These are phyloP conservation scores for Diceros bicornis DNA, from an alignment of 2,797 vertebrate species.

Conservation along the genomic window DNA sequence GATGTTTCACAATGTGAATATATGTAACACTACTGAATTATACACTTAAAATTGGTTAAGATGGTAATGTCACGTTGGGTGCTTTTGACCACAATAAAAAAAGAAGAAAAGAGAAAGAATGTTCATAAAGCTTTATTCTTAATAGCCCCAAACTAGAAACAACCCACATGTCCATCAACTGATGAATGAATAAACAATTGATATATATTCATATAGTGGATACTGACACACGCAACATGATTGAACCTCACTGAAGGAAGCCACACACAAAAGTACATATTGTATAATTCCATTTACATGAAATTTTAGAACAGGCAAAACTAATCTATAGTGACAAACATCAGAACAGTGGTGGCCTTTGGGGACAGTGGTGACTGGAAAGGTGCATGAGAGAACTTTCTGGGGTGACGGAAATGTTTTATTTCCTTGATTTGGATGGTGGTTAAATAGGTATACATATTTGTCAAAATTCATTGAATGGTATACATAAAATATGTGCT, in stretches of 20 bases:
- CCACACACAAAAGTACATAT: rapidly evolving
- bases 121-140: not conserved
- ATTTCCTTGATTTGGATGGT: not conserved
- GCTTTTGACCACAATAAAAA: not conserved
- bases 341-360: not conserved
- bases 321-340: not conserved
- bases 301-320: not conserved
- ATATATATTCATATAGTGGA: not conserved
- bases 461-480: not conserved
- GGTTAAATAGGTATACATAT: not conserved
- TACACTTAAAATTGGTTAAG: not conserved
- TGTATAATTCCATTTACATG: not conserved
- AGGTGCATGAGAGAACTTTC: not conserved
- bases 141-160: not conserved
- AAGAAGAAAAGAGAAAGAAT: not conserved
- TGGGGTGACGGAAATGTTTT: not conserved
- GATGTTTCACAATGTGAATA: not conserved
- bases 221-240: not conserved
- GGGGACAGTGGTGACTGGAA: not conserved
- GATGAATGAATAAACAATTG: not conserved
- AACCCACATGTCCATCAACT: not conserved
- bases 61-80: not conserved
- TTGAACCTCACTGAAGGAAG: not conserved
- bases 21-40: not conserved
- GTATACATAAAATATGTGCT: not conserved